Percentiles rank a stretch among this genome's conserved stretches.
Conservation (phyloP, 1,140 invertebrate genomes). For the Microplitis mediator region DNA sequence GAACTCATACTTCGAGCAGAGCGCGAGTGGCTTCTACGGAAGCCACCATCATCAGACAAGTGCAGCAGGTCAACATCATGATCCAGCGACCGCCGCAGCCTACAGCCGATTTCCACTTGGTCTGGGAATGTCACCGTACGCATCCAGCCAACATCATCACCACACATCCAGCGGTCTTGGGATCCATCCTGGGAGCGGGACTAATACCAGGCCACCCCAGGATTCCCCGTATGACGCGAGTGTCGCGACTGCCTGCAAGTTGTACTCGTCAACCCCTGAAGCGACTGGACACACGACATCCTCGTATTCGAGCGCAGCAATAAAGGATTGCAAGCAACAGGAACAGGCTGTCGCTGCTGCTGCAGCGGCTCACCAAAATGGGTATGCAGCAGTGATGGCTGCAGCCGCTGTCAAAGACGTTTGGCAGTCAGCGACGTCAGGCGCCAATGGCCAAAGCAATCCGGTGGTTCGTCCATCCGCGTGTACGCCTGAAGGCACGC, state of each 20-base stretch:
- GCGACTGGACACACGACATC: conserved; percentile 66
- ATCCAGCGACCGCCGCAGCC: conserved; percentile 70
- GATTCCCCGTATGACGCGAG: conserved; percentile 89
- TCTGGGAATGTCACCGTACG: conserved; percentile 83
- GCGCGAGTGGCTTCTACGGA: conserved; percentile 82
- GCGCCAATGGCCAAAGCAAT: conserved; percentile 68
- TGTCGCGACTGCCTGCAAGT: conserved; percentile 84
- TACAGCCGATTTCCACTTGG: conserved; percentile 84
- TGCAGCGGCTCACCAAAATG: conserved; percentile 70
- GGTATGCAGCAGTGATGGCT: conserved; percentile 70
- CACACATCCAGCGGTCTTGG: conserved; percentile 67
- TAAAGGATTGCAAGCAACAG: conserved; percentile 69
- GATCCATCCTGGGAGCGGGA: conserved; percentile 66
- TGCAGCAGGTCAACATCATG: conserved; percentile 72
- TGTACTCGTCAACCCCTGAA: conserved; percentile 75
- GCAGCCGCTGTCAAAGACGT: conserved; percentile 71
- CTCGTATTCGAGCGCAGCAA: conserved; percentile 64
- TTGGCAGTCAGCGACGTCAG: conserved; percentile 68
- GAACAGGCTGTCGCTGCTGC: conserved; percentile 67
- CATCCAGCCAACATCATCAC: conserved; percentile 75
- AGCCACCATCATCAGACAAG: conserved; percentile 81
- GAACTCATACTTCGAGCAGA: conserved; percentile 95
- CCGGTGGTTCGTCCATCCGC: conserved; percentile 79
- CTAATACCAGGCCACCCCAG: conserved; percentile 78
- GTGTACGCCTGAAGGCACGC: conserved; percentile 80